Evolutionary conservation across 2,113 vertebrate genomes (phyloP), one percentile per base, ranked within the genome.

Genomic region (Anser cygnoides): DNA sequence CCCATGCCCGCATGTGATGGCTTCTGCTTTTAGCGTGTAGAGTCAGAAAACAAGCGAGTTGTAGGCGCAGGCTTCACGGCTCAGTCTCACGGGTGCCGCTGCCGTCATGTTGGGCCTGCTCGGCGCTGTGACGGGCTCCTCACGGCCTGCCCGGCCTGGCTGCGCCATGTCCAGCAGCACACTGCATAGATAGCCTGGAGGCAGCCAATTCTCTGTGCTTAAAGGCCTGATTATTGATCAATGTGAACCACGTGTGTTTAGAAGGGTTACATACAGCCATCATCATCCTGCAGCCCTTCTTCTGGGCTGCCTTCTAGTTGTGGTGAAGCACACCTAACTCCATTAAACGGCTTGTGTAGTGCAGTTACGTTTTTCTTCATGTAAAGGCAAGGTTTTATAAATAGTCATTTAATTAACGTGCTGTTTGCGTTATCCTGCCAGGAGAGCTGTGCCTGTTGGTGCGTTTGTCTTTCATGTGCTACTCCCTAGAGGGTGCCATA

Each of bases 401-500:
- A 33, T 15, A 13, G 33, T 35, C 10, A 2, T 29, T 59, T 44
- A 37, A 29, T 52, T 43, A 68, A 46, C 29, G 4, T 3, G 1
- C 50, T 23, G 35, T 13, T 58, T 62, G 21, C 23, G 13, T 31
- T 50, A 41, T 16, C 25, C 20, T 14, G 35, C 5, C 0, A 16
- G 78, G 72, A 87, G 50, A 71, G 54, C 21, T 4, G 10, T 28
- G 46, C 16, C 29, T 41, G 43, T 16, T 1, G 61, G 35, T 39
- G 44, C 4, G 11, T 89, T 71, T 91, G 63, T 65, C 89, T 92
- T 98, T 90, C 96, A 3, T 68, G 58, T 54, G 1, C 54, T 90
- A 76, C 76, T 97, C 98, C 92, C 98, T 98, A 98, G 98, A 98
- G 98, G 98, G 98, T 97, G 93, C 97, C 97, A 96, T 83, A 65